phyloP scores from a whole-genome alignment of 2,113 vertebrate species.

The Bufo bufo region DNA sequence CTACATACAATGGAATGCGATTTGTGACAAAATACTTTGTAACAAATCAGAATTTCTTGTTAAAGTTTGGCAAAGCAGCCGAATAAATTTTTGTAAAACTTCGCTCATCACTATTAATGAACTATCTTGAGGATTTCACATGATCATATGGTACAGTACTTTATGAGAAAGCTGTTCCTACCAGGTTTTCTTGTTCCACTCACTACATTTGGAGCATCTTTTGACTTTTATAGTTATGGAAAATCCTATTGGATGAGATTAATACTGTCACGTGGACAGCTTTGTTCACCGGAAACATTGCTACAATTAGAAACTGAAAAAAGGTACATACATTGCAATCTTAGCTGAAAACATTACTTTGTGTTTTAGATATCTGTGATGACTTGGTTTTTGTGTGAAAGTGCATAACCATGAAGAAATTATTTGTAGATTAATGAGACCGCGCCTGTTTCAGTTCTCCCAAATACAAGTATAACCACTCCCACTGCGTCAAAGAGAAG shows the following conservation, averaged over 20 bases:
- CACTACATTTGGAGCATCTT: not conserved
- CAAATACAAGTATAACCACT: no score
- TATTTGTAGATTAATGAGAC: no score
- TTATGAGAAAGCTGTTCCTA: not conserved
- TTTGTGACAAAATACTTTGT: no score
- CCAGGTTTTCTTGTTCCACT: not conserved
- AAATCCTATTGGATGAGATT: not conserved
- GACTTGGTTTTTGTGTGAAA: slow-evolving; percentile 14
- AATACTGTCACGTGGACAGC: not conserved
- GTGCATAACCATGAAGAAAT: slow-evolving; percentile 19
- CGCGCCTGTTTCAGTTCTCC: no score
- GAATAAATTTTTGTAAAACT: no score
- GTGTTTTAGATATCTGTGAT: not conserved
- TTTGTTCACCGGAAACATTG: not conserved
- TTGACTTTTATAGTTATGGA: not conserved
- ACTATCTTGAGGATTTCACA: not conserved
- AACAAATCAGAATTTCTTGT: no score
- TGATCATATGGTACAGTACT: not conserved
- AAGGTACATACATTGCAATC: slow-evolving; percentile 5
- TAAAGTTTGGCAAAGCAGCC: no score
- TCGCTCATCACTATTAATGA: no score
- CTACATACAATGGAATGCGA: no score
- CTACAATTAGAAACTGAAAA: slow-evolving; percentile 13
- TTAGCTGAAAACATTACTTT: not conserved
- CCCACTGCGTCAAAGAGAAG: no score